Base-by-base conservation (phyloP, 1,140 invertebrate species). In the Pantala flavescens region DNA sequence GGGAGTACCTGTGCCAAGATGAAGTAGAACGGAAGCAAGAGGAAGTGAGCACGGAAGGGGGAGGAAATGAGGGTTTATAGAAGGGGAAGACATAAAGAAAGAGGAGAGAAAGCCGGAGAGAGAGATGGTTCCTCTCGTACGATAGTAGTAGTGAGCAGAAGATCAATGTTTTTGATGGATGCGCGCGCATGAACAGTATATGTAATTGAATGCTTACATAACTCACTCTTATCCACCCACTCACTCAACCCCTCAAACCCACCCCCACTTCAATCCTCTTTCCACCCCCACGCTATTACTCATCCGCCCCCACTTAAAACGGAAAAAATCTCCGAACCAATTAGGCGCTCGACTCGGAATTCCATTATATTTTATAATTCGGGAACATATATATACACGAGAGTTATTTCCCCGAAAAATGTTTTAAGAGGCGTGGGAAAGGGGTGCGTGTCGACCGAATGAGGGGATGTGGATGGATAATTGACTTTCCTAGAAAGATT, bases 171-270 rank as follows among this genome's bases (percentile, higher is more conserved):
- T 63, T 63, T 63, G 49, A 63, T 63, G 49, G 49, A 63, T 63
- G 49, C 49, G 49, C 49, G 49, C 49, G 49, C 49, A 63, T 63
- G 49, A 63, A 63, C n/a, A 21, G 14, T 19, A 63, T 63, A 63
- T 63, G 49, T 63, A 63, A 63, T 63, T 63, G 49, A 63, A 63
- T 63, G 49, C 49, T 63, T 63, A 63, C 49, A 63, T 63, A 63
- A 63, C 49, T 63, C 49, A 16, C 49, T 21, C 49, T 63, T 63
- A 19, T 63, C 49, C 49, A 19, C 49, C 49, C 49, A 63, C 49
- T 21, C n/a, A 16, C 49, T 63, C 16, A 11, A 11, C 49, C n/a
- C 49, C 49, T 7, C 49, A 63, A 63, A 19, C 49, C 49, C 49
- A 63, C n/a, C 49, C 49, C 49, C 49, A 63, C 49, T 21, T 21